Base-by-base conservation (phyloP, 2,797 vertebrate species). In the Myripristis murdjan region DNA sequence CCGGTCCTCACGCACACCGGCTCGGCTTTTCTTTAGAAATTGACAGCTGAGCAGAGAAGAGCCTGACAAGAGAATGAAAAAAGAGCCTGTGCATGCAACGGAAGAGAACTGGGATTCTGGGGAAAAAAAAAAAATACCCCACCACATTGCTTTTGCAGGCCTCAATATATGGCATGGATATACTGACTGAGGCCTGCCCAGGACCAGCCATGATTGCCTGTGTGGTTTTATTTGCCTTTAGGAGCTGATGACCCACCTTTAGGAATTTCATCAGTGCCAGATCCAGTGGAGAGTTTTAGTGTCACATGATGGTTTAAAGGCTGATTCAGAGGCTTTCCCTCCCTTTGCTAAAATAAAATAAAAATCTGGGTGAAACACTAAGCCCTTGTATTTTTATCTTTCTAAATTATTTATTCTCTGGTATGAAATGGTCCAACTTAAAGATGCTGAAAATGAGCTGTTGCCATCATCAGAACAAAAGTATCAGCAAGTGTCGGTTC, bases 181-280 rank as follows among this genome's bases (percentile, higher is more conserved):
- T 15, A 61, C 28, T 57, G 78, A 70, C 35, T 11, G 76, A 87
- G 87, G 84, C 83, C 87, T 86, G 11, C 22, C 28, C 53, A 43
- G 9, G 28, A 53, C 77, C 64, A 84, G 76, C 70, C 31, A 33
- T 33, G 23, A 24, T 24, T 6, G 6, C 6, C 6, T 33, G 33
- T 86, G 46, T 77, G 68, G 61, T 53, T 46, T 63, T 63, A 54
- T 64, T 41, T 23, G 51, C 24, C 26, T 41, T 2, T 37, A 60
- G 43, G 52, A 53, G 37, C 18, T 33, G 31, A 37, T 70, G 48
- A 70, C 28, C 66, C 63, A 64, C 59, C 63, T 73, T 43, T 55
- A 22, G 47, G 73, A 52, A 60, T 39, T 60, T 22, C 33, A 33
- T 39, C 20, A 33, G 23, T 33, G 33, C 33, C 31, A 8, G 31